phyloP scores from a whole-genome alignment of 2,113 vertebrate species.

The Sphyrna mokarran region DNA sequence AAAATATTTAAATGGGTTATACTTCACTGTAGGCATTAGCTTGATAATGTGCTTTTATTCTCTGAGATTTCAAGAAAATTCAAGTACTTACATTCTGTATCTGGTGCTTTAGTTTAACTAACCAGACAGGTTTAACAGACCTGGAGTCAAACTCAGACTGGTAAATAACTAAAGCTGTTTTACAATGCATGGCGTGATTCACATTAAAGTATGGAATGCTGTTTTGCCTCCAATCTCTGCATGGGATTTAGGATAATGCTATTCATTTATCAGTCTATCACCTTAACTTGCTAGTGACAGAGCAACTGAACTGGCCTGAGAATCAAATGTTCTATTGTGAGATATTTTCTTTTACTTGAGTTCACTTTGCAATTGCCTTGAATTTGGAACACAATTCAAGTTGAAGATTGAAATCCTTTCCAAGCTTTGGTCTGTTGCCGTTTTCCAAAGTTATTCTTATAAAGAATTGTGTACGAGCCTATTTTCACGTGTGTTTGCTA shows the following conservation, averaged over 20 bases:
- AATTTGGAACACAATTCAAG: not conserved
- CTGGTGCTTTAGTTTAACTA: not conserved
- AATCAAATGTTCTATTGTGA: not conserved
- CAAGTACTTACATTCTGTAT: no score
- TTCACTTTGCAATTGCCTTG: not conserved
- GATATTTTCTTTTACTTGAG: not conserved
- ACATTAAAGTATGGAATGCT: not conserved
- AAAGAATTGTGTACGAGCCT: not conserved
- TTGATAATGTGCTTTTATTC: not conserved
- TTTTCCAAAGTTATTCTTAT: not conserved
- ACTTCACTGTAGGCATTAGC: not conserved
- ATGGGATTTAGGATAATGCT: not conserved
- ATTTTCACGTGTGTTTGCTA: conserved; percentile 30
- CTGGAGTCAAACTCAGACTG: not conserved
- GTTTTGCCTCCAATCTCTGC: not conserved
- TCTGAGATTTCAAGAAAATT: not conserved
- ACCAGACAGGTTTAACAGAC: not conserved
- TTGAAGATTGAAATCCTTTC: not conserved
- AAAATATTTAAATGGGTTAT: not conserved
- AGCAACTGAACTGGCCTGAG: not conserved
- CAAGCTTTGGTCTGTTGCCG: not conserved
- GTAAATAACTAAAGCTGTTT: not conserved
- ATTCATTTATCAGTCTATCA: not conserved
- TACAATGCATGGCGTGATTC: not conserved
- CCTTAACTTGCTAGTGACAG: not conserved